These are phyloP conservation scores for Potamarius usumacintae DNA, from an alignment of 2,113 vertebrate genomes.

Conservation along the genomic window DNA sequence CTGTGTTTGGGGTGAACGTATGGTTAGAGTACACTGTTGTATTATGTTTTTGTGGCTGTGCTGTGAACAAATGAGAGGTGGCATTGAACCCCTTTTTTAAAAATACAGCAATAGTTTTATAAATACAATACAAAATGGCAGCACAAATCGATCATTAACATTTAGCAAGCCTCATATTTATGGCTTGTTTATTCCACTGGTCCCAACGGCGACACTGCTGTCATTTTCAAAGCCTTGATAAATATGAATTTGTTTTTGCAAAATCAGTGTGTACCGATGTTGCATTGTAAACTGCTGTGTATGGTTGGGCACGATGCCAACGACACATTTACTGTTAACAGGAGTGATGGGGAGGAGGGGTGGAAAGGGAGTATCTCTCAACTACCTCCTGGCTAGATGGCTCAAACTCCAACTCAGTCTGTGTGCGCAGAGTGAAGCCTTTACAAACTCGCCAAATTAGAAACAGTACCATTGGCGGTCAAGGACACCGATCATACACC, in stretches of 20 bases:
- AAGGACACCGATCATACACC: constrained; percentile 33
- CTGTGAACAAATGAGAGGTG: not conserved
- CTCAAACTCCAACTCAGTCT: constrained; percentile 14
- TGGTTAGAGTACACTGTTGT: no score
- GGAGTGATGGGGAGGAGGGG: constrained; percentile 31
- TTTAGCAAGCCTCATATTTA: constrained; percentile 54
- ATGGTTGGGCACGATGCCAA: constrained; percentile 62
- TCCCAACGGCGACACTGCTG: constrained; percentile 53
- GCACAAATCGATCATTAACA: constrained; percentile 51
- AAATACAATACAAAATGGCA: constrained; percentile 48
- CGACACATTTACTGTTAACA: constrained; percentile 53
- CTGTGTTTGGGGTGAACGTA: no score
- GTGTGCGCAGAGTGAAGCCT: constrained; percentile 27
- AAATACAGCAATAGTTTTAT: constrained; percentile 13
- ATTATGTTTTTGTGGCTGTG: no score
- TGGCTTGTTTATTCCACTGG: constrained; percentile 61
- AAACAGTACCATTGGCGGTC: constrained; percentile 13
- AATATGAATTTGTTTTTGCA: constrained; percentile 62
- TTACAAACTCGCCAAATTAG: constrained; percentile 35
- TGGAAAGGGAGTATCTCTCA: not conserved
- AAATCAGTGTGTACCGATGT: constrained; percentile 57
- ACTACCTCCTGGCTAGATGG: constrained; percentile 5
- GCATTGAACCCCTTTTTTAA: constrained; percentile 3
- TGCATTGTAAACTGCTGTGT: constrained; percentile 59
- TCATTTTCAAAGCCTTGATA: constrained; percentile 61